Conservation (phyloP, 2,797 vertebrate species). For the Tadarida brasiliensis region DNA sequence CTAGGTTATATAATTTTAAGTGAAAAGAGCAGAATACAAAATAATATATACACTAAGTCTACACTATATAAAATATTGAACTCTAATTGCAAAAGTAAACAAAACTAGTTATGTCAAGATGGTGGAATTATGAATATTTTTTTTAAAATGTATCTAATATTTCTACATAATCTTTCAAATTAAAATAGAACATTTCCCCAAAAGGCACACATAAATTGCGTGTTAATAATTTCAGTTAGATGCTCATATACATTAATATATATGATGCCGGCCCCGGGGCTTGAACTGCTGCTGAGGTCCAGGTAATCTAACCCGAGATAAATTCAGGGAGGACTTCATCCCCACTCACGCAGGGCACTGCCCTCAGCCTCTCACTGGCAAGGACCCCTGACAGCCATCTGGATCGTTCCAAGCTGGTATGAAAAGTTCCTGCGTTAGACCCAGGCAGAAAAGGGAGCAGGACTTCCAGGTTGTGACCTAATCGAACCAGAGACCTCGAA, state of each 20-base stretch:
- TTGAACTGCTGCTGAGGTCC: neutral
- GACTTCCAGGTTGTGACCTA: neutral
- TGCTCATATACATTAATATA: neutral
- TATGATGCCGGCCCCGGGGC: neutral
- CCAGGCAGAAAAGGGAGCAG: constrained; percentile 7
- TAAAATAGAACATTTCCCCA: constrained; percentile 56
- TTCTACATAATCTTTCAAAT: constrained; percentile 50
- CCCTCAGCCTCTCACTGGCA: neutral
- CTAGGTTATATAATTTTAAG: constrained; percentile 69
- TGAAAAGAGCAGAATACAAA: constrained; percentile 72
- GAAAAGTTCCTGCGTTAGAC: neutral
- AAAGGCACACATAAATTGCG: constrained; percentile 25
- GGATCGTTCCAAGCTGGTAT: neutral
- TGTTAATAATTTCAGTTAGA: constrained; percentile 21
- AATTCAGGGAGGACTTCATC: neutral
- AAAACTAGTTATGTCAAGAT: constrained; percentile 32
- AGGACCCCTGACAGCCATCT: neutral
- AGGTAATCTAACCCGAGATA: neutral
- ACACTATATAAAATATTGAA: constrained; percentile 69
- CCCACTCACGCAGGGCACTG: neutral
- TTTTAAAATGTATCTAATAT: constrained; percentile 21
- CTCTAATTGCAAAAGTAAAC: constrained; percentile 64
- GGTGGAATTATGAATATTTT: neutral
- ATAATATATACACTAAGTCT: constrained; percentile 73
- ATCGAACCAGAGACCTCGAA: constrained; percentile 39